Conservation (phyloP, 2,113 vertebrate species). For the Colaptes auratus region DNA sequence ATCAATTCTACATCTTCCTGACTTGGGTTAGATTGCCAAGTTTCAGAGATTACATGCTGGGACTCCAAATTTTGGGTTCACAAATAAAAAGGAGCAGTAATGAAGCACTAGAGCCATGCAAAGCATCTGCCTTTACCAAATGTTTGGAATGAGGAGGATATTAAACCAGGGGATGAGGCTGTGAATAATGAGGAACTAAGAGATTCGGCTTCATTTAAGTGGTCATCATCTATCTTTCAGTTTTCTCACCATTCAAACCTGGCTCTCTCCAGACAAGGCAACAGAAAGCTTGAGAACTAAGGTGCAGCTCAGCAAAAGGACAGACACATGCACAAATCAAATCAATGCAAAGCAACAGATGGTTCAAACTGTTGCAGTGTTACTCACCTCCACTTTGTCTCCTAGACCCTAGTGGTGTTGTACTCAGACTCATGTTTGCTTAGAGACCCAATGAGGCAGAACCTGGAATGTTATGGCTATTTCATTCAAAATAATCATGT, state of each 20-base stretch:
- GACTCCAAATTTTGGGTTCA: not conserved
- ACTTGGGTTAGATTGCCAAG: not conserved
- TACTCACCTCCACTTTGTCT: conserved; percentile 94
- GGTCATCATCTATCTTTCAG: not conserved
- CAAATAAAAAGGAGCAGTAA: not conserved
- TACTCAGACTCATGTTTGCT: conserved; percentile 99
- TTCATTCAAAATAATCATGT: conserved; percentile 91
- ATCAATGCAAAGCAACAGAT: conserved; percentile 36
- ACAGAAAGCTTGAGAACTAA: not conserved
- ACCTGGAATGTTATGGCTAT: conserved; percentile 99
- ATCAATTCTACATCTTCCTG: not conserved
- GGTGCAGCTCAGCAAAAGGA: conserved; percentile 6
- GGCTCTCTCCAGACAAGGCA: not conserved
- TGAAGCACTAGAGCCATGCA: conserved; percentile 47
- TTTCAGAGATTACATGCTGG: not conserved
- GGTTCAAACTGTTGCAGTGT: conserved; percentile 16
- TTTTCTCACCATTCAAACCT: not conserved
- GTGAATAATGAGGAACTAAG: not conserved
- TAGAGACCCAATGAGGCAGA: conserved; percentile 99
- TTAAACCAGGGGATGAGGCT: not conserved
- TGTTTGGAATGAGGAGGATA: not conserved
- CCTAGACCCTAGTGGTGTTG: conserved; percentile 99
- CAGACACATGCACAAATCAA: not conserved
- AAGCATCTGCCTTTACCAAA: conserved; percentile 11
- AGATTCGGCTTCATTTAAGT: not conserved